Evolutionary conservation across 64 coral and sea anemone genomes (phyloP), one percentile per base, ranked within the genome.

Genomic region (Hydrozoanthus tunicans): DNA sequence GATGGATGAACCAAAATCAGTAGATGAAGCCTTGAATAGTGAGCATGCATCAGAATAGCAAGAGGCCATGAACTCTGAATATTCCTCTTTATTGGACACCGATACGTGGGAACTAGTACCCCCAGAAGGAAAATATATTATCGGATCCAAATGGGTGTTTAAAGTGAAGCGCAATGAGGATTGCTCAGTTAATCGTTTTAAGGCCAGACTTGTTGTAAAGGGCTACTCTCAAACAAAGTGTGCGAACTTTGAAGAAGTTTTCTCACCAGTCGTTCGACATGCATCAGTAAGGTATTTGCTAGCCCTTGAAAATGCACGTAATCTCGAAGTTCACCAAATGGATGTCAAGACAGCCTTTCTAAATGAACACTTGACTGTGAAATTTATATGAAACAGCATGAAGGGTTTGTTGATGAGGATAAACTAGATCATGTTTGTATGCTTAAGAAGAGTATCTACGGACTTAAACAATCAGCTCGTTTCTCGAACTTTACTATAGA

Each of bases 121-220:
- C 23, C 82, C 82, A 5, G 82, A 86, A 67, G 82, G 69, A 5
- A 66, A 62, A 10, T 64, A 74, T 11, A 14, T 77, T 75, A 53
- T 89, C 20, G 86, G 86, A 53, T 89, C 86, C 20, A 89, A 89
- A 62, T 89, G 86, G 86, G 20, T 89, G 32, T 77, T 77, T 62
- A 89, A 89, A 59, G 25, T 89, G 3, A 89, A 89, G 69, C 70
- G 57, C 58, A 61, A 89, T 53, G 86, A 70, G 26, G 14, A 89
- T 59, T 43, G 15, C 5, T 72, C n/a, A 8, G 51, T 88, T 71
- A 43, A 88, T 12, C 43, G 84, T 72, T 56, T 55, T 25, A 88
- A 88, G 17, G 84, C 84, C 0, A 72, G 84, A 88, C 84, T 88
- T 56, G 66, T 88, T 65, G 84, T 68, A 52, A 52, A 88, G 54